These are phyloP conservation scores for Eumacrocentrus americanus DNA, from an alignment of 2,888 invertebrate species.

Conservation along the genomic window DNA sequence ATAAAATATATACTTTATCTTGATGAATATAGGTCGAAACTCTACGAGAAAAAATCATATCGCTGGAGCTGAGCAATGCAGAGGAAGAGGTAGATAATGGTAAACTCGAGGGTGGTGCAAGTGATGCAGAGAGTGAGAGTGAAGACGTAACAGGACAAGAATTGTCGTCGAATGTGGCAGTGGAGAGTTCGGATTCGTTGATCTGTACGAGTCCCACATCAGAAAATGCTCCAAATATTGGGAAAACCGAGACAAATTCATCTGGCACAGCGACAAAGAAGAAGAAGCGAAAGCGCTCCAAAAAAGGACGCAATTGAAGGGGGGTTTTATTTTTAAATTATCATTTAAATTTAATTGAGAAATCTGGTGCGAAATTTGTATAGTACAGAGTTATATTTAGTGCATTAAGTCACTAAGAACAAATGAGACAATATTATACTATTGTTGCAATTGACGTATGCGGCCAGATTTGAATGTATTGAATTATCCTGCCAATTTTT, in stretches of 20 bases:
- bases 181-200: slow-evolving; percentile 64
- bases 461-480: neutral
- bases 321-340: neutral
- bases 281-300: slow-evolving; percentile 65
- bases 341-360: neutral
- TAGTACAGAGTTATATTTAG: slow-evolving; percentile 20
- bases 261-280: slow-evolving; percentile 54
- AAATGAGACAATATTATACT: slow-evolving; percentile 2
- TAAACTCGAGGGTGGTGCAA: slow-evolving; percentile 51
- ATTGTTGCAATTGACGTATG: slow-evolving; percentile 2
- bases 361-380: slow-evolving; percentile 34
- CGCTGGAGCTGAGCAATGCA: slow-evolving; percentile 79
- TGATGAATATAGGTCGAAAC: slow-evolving; percentile 76
- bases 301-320: slow-evolving; percentile 64
- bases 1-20: no score
- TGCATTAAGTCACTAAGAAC: neutral
- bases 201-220: slow-evolving; percentile 65
- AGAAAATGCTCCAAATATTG: slow-evolving; percentile 64
- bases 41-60: slow-evolving; percentile 89
- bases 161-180: slow-evolving; percentile 58
- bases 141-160: slow-evolving; percentile 57
- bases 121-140: slow-evolving; percentile 57
- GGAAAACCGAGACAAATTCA: slow-evolving; percentile 53
- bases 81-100: slow-evolving; percentile 65
- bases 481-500: neutral